Evolutionary conservation across 2,888 invertebrate species (phyloP), one percentile per base, ranked within the genome.

Genomic region (Drosophila cyrtoloma): DNA sequence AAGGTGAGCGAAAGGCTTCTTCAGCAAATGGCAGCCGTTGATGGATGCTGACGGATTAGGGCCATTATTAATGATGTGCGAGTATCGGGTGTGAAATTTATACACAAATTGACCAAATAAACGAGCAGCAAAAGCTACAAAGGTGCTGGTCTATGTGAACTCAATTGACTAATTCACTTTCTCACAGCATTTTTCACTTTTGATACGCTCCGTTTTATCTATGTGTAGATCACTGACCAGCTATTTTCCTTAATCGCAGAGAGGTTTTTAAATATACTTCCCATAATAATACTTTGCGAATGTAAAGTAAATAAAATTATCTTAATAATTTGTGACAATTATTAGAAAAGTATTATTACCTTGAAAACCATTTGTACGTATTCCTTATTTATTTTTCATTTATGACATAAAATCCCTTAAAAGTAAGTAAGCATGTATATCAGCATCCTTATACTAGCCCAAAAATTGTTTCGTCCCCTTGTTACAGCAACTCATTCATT

Each of bases 41-140:
- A 84, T 72, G 85, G 85, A 89, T 79, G 77, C 75, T 91, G 91
- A 91, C 86, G 91, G 86, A 92, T 91, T 92, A 91, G 79, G 76
- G 44, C 65, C 80, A 84, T 92, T 90, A 92, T 92, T 92, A 92
- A 92, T 92, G 91, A 91, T 82, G 44, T 66, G 66, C 63, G 65
- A 57, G 60, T 55, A 80, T 75, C 73, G 75, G 75, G 67, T 82
- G 81, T 82, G 77, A 75, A 74, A 75, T 75, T 69, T 56, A 58
- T 32, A 70, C 70, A 75, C 77, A 81, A 77, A 85, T 81, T 81
- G 73, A 82, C 81, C 87, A 68, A 71, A 66, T 77, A 84, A 89
- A 77, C 65, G 72, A 55, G 44, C 55, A 60, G 52, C 77, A 22
- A 66, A 65, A 55, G 81, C 70, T 58, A 59, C 66, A 76, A 76